phyloP scores from a whole-genome alignment of 2,797 vertebrate genomes.

The Fistularia tabacaria region DNA sequence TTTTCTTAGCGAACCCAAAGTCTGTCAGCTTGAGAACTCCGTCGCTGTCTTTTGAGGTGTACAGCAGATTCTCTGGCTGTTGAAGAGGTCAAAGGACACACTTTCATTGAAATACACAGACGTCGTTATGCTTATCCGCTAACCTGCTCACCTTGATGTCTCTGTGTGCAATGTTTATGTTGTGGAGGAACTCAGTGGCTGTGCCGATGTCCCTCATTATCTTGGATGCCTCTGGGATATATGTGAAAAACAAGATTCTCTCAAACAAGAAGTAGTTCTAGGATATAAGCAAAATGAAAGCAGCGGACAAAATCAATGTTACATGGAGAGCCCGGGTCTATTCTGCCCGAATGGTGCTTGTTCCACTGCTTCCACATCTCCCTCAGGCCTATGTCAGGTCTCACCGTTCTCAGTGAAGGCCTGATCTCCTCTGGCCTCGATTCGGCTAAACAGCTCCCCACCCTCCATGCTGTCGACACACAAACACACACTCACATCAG shows the following conservation, averaged over 20 bases:
- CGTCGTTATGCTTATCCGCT: too few relatives aligned
- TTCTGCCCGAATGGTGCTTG: too few relatives aligned
- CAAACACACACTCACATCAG: constrained; percentile 10
- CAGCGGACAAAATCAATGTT: too few relatives aligned
- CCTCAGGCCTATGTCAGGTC: constrained; percentile 12
- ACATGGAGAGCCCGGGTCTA: too few relatives aligned
- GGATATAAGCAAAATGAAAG: not conserved
- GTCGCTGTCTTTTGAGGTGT: constrained; percentile 83
- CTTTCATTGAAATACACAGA: not conserved
- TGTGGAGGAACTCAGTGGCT: constrained; percentile 90
- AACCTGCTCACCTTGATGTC: constrained; percentile 86
- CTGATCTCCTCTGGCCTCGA: constrained; percentile 95
- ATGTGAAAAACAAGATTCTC: constrained; percentile 40
- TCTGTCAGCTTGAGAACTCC: constrained; percentile 92
- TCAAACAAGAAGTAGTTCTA: constrained; percentile 48
- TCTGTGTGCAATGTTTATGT: constrained; percentile 90
- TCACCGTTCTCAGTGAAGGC: constrained; percentile 97
- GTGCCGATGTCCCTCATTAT: constrained; percentile 95
- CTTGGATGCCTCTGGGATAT: constrained; percentile 85
- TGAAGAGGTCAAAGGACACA: not conserved
- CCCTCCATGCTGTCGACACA: constrained; percentile 87
- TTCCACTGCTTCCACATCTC: not conserved
- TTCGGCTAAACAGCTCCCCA: constrained; percentile 93
- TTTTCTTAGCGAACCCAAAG: constrained; percentile 98
- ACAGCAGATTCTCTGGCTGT: constrained; percentile 96